These are phyloP conservation scores for Chrysolina americana DNA, from an alignment of 2,888 invertebrate genomes.

Conservation along the genomic window DNA sequence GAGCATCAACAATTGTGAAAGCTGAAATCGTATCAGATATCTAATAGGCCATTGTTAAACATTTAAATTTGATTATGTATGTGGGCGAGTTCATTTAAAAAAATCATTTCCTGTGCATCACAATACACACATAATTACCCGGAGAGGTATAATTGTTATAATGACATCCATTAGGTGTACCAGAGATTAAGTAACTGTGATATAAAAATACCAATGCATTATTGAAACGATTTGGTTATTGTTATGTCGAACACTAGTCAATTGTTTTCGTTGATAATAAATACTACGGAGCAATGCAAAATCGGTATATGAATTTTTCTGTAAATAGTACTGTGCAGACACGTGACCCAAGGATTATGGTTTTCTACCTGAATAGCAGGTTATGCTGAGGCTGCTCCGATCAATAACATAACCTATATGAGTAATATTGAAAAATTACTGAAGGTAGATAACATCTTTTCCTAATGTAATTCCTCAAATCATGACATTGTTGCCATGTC, in stretches of 20 bases:
- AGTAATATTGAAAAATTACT: no score
- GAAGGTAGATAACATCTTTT: no score
- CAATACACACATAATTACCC: constrained; percentile 70
- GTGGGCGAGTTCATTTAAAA: constrained; percentile 70
- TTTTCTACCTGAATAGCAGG: no score
- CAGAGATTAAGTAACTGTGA: constrained; percentile 46
- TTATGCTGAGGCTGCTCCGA: no score
- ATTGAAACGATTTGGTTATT: constrained; percentile 26
- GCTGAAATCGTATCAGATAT: constrained; percentile 65
- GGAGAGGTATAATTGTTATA: constrained; percentile 68
- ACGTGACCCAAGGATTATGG: no score
- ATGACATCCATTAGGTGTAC: constrained; percentile 68
- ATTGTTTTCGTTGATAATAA: background rate
- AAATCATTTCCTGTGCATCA: constrained; percentile 70
- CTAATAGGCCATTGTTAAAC: constrained; percentile 70
- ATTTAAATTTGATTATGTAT: constrained; percentile 70
- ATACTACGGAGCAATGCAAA: background rate
- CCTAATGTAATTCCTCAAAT: no score
- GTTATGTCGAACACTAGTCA: background rate
- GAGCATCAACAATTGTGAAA: constrained; percentile 65
- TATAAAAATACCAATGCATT: constrained; percentile 32
- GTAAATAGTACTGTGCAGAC: no score
- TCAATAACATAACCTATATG: no score
- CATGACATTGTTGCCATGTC: no score
- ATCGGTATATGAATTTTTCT: no score